These are phyloP conservation scores for Eptesicus fuscus DNA, from an alignment of 2,113 vertebrate genomes.

Conservation along the genomic window DNA sequence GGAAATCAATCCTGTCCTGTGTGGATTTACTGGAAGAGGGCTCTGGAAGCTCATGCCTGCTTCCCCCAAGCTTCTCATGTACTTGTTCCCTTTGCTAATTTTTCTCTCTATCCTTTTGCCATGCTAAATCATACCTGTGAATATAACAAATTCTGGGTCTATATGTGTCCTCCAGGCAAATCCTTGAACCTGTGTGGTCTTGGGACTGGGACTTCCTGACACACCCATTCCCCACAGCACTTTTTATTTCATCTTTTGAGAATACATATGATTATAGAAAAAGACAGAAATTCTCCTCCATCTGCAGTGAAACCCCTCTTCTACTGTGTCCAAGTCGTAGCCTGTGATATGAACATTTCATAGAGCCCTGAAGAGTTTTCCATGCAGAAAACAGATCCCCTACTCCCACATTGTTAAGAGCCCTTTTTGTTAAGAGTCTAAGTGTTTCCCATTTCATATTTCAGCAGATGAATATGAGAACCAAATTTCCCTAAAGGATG, in stretches of 20 bases:
- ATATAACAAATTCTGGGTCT: background rate
- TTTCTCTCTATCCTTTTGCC: background rate
- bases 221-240: background rate
- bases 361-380: background rate
- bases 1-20: rapidly evolving
- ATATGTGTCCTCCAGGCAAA: too few species aligned
- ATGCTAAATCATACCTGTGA: background rate
- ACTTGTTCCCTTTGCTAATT: background rate
- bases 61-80: rapidly evolving
- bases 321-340: rapidly evolving
- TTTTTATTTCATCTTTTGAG: background rate
- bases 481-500: background rate
- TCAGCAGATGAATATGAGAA: background rate
- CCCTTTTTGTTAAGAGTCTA: background rate
- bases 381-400: too few species aligned
- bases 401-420: rapidly evolving
- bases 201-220: background rate
- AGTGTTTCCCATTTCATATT: rapidly evolving
- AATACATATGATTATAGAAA: background rate
- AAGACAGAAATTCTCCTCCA: background rate
- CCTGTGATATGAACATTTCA: background rate
- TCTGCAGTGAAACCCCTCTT: background rate
- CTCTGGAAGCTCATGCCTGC: rapidly evolving
- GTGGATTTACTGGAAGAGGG: rapidly evolving
- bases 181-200: background rate